Percentiles rank a stretch among this genome's conserved stretches.
Evolutionary conservation across 2,888 invertebrate genomes (phyloP).

Genomic region (Helicoverpa assulta): DNA sequence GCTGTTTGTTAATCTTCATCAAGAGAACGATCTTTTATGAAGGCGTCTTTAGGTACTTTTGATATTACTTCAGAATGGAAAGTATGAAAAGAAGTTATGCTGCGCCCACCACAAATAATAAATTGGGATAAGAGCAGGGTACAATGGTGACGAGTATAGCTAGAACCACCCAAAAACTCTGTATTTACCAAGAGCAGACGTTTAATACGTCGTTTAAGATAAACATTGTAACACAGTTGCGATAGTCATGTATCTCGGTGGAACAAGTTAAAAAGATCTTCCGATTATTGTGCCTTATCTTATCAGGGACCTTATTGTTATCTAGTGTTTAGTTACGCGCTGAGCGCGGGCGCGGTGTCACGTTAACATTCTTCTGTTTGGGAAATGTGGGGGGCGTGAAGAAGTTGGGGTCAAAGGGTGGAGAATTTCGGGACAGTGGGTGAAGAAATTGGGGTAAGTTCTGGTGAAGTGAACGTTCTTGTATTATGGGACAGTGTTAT

Average conservation of each 20-base stretch:
- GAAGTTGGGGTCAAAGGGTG: conserved; percentile 26
- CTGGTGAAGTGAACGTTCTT: not conserved
- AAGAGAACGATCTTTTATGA: no score
- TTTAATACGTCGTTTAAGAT: conserved; percentile 34
- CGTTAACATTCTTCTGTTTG: conserved; percentile 43
- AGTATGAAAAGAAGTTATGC: no score
- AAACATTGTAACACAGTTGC: conserved; percentile 26
- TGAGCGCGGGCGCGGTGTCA: conserved; percentile 47
- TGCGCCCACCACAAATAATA: no score
- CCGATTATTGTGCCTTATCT: conserved; percentile 79
- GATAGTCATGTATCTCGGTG: conserved; percentile 57
- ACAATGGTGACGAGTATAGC: no score
- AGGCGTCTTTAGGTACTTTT: no score
- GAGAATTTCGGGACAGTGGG: conserved; percentile 24
- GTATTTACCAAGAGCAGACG: conserved; percentile 6
- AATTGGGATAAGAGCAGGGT: no score
- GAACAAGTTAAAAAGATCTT: conserved; percentile 77
- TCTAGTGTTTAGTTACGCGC: conserved; percentile 60
- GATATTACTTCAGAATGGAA: no score
- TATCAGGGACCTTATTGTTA: conserved; percentile 70
- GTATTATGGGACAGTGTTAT: not conserved
- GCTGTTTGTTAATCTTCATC: no score
- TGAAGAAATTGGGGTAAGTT: not conserved
- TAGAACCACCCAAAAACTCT: no score
- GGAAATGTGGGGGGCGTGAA: conserved; percentile 41